Base-by-base conservation (phyloP, 2,888 invertebrate species). In the Octodonta nipae region DNA sequence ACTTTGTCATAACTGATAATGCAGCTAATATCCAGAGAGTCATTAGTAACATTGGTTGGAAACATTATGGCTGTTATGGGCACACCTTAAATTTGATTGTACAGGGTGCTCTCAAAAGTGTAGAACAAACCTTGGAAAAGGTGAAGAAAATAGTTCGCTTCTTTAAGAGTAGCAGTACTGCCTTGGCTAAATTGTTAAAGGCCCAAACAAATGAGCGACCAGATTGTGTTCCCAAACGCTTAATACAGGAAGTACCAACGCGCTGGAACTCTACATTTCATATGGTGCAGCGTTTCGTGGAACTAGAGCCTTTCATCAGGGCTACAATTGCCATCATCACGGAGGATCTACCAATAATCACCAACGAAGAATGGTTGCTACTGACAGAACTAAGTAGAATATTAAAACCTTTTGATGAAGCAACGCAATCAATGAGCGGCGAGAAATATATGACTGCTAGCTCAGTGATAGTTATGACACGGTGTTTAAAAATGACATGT, bases 81-180 rank as follows among this genome's bases (percentile, higher is more conserved):
- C 50, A 52, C 35, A 48, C 45, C 0, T n/a, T 51, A n/a, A 51
- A 51, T 37, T 38, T 48, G 33, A 40, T 46, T 17, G 45, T 37
- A 7, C 32, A 39, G 24, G 40, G 45, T 37, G 28, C 32, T 10
- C 31, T 47, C 17, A 36, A 39, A 30, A 10, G 11, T 7, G 20
- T 33, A 12, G n/a, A 11, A 2, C 28, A 10, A 7, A 29, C 28
- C 6, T 3, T 39, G 4, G 26, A 41, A 12, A 47, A 48, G 38
- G 30, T 46, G 10, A 43, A 39, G 26, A 29, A 10, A n/a, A 38
- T 48, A 16, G 45, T 49, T 2, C 25, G 17, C 2, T 41, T 47
- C 40, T 49, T 51, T 28, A 47, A 44, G 37, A 37, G 43, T 32
- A 52, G 48, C 17, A 40, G 30, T 8, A 16, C 16, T 26, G 47